Conservation (phyloP, 2,888 invertebrate genomes). For the Sussaba pulchella region DNA sequence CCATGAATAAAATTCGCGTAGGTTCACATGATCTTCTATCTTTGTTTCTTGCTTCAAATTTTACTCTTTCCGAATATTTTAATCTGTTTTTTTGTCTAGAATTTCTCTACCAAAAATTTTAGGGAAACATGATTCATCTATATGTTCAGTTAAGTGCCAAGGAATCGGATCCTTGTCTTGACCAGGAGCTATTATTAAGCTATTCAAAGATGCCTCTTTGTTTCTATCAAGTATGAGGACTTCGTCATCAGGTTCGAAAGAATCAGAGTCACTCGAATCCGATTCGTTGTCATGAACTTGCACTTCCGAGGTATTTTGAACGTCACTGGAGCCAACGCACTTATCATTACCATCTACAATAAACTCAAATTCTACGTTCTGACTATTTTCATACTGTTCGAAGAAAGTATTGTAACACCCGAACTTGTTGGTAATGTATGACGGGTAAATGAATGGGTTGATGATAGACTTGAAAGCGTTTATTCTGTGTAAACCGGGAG, state of each 20-base stretch:
- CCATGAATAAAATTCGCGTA: conserved; percentile 62
- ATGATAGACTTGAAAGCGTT: too few relatives aligned
- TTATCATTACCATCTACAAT: conserved; percentile 48
- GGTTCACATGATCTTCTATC: conserved; percentile 50
- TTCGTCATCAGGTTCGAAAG: conserved; percentile 58
- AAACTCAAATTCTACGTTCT: conserved; percentile 38
- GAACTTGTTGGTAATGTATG: too few relatives aligned
- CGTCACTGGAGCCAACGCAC: conserved; percentile 43
- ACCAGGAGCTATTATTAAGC: conserved; percentile 71
- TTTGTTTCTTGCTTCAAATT: conserved; percentile 56
- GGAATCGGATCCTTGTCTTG: conserved; percentile 71
- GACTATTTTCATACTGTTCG: neutral
- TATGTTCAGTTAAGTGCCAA: conserved; percentile 68
- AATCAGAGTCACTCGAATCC: conserved; percentile 1
- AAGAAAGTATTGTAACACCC: too few relatives aligned
- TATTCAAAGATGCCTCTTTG: conserved; percentile 40
- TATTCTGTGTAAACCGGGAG: too few relatives aligned
- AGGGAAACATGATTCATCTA: conserved; percentile 73
- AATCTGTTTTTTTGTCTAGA: conserved; percentile 50
- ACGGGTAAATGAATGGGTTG: too few relatives aligned
- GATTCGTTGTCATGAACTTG: neutral
- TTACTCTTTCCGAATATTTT: conserved; percentile 36
- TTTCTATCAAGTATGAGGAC: conserved; percentile 69
- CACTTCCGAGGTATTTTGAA: neutral
- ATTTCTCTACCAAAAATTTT: conserved; percentile 65